These are phyloP conservation scores for Netelia fuscicornis DNA, from an alignment of 2,888 invertebrate species.

Conservation along the genomic window DNA sequence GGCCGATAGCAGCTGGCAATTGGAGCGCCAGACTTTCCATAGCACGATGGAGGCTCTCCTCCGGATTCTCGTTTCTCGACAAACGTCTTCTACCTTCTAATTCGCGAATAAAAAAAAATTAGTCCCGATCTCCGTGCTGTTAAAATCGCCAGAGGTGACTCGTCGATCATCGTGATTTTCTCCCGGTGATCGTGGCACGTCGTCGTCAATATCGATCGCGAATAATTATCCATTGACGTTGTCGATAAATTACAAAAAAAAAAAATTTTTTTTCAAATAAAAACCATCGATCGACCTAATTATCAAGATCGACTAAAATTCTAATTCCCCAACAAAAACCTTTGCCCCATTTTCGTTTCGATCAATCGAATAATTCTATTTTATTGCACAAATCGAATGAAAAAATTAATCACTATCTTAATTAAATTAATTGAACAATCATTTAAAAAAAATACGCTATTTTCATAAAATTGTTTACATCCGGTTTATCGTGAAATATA, in stretches of 20 bases:
- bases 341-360: no score
- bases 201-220: constrained; percentile 41
- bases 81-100: constrained; percentile 73
- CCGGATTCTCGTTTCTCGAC: constrained; percentile 68
- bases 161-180: background rate
- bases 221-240: background rate
- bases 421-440: no score
- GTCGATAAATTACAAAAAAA: background rate
- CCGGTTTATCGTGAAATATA: no score
- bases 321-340: background rate
- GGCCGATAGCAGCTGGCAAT: constrained; percentile 68
- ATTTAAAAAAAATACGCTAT: no score
- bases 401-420: no score
- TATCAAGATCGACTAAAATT: constrained; percentile 1
- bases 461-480: no score
- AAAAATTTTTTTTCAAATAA: background rate
- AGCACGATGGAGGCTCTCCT: constrained; percentile 69
- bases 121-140: background rate
- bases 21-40: constrained; percentile 69
- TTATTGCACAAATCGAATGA: no score
- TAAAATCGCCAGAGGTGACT: background rate
- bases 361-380: no score
- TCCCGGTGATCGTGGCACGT: background rate
- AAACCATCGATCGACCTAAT: background rate
- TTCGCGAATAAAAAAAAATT: constrained; percentile 48